Conservation (phyloP, 2,888 invertebrate species). For the Pantelozetes paolii region DNA sequence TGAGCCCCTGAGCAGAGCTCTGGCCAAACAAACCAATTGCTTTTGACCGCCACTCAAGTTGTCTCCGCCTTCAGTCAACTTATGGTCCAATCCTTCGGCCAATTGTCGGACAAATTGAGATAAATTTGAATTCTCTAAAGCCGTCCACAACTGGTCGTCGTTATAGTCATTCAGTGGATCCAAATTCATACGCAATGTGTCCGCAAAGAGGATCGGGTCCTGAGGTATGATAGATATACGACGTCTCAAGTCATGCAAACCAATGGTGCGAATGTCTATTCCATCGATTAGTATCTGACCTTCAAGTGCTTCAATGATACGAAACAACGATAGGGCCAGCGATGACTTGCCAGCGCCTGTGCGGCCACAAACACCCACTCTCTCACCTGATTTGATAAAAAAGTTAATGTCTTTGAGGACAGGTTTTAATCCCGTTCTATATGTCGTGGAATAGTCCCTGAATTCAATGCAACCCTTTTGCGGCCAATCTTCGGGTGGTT, state of each 20-base stretch:
- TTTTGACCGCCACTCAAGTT: slow-evolving; percentile 55
- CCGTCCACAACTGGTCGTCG: slow-evolving; percentile 52
- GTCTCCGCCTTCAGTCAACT: slow-evolving; percentile 55
- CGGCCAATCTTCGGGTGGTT: slow-evolving; percentile 72
- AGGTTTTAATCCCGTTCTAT: slow-evolving; percentile 77
- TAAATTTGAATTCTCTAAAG: slow-evolving; percentile 56
- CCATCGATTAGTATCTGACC: slow-evolving; percentile 29
- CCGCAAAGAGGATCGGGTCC: slow-evolving; percentile 92
- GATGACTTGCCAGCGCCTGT: slow-evolving; percentile 53
- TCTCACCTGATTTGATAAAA: slow-evolving; percentile 62
- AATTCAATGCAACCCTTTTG: slow-evolving; percentile 72
- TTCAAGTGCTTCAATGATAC: slow-evolving; percentile 43
- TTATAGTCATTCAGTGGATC: slow-evolving; percentile 70
- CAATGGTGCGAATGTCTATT: not conserved
- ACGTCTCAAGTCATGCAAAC: slow-evolving; percentile 52
- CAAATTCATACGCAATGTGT: slow-evolving; percentile 80
- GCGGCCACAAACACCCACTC: slow-evolving; percentile 51
- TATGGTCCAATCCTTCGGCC: slow-evolving; percentile 52
- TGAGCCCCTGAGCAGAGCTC: slow-evolving; percentile 54
- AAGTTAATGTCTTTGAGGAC: slow-evolving; percentile 76
- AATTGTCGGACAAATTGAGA: slow-evolving; percentile 52
- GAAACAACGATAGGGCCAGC: slow-evolving; percentile 51
- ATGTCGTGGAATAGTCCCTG: slow-evolving; percentile 74
- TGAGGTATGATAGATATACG: slow-evolving; percentile 54
- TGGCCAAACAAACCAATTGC: slow-evolving; percentile 56